phyloP scores from a whole-genome alignment of 2,797 vertebrate genomes.

The Falco biarmicus region DNA sequence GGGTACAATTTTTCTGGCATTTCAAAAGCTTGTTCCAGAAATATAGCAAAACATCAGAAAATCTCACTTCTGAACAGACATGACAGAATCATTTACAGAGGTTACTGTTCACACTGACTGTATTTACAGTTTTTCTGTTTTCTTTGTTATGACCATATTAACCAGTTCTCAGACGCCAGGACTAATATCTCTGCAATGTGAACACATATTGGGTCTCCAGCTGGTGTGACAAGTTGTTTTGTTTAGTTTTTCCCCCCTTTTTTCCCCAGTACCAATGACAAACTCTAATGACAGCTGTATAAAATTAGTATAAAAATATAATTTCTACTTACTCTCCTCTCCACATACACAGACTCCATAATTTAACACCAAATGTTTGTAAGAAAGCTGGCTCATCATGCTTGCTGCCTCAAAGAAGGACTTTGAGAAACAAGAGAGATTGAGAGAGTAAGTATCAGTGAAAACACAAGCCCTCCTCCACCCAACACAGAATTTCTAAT shows the following conservation, averaged over 20 bases:
- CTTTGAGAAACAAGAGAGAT: slow-evolving; percentile 70
- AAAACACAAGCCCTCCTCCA: not conserved
- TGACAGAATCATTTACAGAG: not conserved
- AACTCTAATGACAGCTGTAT: not conserved
- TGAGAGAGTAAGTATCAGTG: not conserved
- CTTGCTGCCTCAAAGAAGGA: slow-evolving; percentile 98
- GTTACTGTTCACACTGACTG: not conserved
- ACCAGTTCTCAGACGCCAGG: not conserved
- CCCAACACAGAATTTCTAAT: not conserved
- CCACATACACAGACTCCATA: slow-evolving; percentile 95
- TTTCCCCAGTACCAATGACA: not conserved
- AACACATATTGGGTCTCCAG: fast-evolving
- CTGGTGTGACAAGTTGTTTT: not conserved
- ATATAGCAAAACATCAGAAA: too few relatives aligned
- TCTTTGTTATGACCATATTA: not conserved
- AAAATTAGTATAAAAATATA: not conserved
- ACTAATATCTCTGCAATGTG: not conserved
- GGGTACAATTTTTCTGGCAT: not conserved
- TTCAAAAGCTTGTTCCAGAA: not conserved
- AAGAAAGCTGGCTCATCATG: slow-evolving; percentile 98
- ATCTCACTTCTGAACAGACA: not conserved
- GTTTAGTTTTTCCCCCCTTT: not conserved
- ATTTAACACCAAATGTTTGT: slow-evolving; percentile 94
- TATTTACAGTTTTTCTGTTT: not conserved
- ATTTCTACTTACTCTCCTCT: slow-evolving; percentile 91